Evolutionary conservation across 2,888 invertebrate genomes (phyloP).

Genomic region (Netelia melanura): DNA sequence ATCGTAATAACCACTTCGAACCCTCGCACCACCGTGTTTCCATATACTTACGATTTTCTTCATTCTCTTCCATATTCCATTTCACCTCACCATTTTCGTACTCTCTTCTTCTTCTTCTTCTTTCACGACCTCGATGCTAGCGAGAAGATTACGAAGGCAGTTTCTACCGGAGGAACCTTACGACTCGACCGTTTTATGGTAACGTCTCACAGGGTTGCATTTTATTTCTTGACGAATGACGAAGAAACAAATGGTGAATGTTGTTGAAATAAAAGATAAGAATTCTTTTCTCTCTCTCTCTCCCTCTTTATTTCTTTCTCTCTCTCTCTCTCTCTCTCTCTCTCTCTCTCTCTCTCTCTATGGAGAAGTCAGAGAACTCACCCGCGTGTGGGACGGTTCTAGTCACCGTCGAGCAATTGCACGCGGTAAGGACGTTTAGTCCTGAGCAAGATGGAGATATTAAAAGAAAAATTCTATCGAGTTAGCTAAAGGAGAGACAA

Average conservation of each 20-base stretch:
- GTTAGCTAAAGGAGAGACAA: slow-evolving; percentile 37
- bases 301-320: background rate
- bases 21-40: slow-evolving; percentile 42
- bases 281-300: too few species aligned
- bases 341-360: background rate
- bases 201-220: slow-evolving; percentile 10
- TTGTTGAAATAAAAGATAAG: slow-evolving; percentile 5
- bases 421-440: slow-evolving; percentile 72
- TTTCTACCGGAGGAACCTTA: slow-evolving; percentile 22
- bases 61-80: slow-evolving; percentile 26
- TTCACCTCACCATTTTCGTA: slow-evolving; percentile 28
- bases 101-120: slow-evolving; percentile 8
- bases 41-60: slow-evolving; percentile 1
- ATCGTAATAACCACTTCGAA: slow-evolving; percentile 62
- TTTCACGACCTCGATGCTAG: slow-evolving; percentile 18
- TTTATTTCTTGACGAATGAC: slow-evolving; percentile 58
- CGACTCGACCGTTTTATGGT: slow-evolving; percentile 51
- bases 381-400: slow-evolving; percentile 67
- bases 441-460: slow-evolving; percentile 57
- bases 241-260: slow-evolving; percentile 40
- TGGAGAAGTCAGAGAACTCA: slow-evolving; percentile 35
- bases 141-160: slow-evolving; percentile 19
- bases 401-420: slow-evolving; percentile 55
- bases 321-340: background rate
- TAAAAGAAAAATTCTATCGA: slow-evolving; percentile 17